phyloP scores from a whole-genome alignment of 2,797 vertebrate species.

The Amblyopsis hoosieri region DNA sequence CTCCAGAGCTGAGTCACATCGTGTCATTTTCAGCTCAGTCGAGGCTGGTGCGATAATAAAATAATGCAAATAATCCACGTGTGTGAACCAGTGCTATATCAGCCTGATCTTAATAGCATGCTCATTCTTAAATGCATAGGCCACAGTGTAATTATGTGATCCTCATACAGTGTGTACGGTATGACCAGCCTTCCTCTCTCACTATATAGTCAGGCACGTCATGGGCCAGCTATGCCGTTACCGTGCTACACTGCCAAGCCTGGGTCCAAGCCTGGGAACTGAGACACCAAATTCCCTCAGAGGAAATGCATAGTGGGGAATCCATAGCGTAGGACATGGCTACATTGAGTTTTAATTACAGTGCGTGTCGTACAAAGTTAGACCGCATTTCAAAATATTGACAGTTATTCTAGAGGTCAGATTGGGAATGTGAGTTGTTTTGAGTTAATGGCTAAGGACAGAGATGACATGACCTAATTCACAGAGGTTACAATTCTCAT shows the following conservation, averaged over 20 bases:
- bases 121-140: not conserved
- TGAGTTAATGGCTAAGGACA: conserved; percentile 30
- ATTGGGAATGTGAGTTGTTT: conserved; percentile 47
- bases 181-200: conserved; percentile 2
- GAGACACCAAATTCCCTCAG: conserved; percentile 30
- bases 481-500: conserved; percentile 2
- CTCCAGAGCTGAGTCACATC: conserved; percentile 56
- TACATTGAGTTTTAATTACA: conserved; percentile 32
- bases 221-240: conserved; percentile 18
- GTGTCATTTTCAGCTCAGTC: conserved; percentile 60
- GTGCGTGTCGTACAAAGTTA: conserved; percentile 58
- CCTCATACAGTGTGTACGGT: no score
- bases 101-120: not conserved
- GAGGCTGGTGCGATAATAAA: conserved; percentile 7
- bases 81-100: conserved; percentile 18
- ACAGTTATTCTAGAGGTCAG: conserved; percentile 43
- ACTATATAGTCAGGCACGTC: conserved; percentile 28
- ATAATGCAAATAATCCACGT: conserved; percentile 42
- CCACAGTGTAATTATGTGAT: no score
- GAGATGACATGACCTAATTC: not conserved
- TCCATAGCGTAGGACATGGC: no score
- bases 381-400: conserved; percentile 47
- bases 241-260: conserved; percentile 12
- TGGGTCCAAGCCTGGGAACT: conserved; percentile 21
- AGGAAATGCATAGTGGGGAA: no score